phyloP scores from a whole-genome alignment of 2,888 invertebrate genomes.

The Drosophila incognita region DNA sequence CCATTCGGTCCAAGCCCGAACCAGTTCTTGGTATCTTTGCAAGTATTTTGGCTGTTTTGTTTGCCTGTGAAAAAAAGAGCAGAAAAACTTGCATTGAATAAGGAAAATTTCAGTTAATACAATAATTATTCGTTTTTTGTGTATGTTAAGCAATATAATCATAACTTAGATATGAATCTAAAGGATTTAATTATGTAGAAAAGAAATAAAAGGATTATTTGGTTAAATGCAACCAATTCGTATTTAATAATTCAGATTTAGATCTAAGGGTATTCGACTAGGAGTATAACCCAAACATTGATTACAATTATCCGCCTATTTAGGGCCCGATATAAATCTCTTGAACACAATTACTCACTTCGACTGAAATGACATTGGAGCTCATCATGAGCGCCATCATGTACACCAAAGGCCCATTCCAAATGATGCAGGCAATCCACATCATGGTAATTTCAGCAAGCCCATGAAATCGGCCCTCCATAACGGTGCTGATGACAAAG shows the following conservation, averaged over 20 bases:
- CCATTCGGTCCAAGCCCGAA: slow-evolving; percentile 74
- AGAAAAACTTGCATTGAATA: background rate
- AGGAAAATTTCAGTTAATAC: background rate
- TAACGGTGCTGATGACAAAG: slow-evolving; percentile 55
- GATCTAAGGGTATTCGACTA: background rate
- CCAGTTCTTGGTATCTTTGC: slow-evolving; percentile 70
- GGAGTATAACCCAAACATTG: background rate
- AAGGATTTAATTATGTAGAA: background rate
- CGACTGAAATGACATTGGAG: slow-evolving; percentile 50
- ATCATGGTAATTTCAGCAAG: background rate
- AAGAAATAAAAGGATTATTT: background rate
- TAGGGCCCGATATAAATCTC: background rate
- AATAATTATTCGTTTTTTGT: too few species aligned
- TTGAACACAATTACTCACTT: slow-evolving; percentile 55
- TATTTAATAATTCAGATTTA: background rate
- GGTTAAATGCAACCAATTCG: background rate
- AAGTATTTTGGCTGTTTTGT: slow-evolving; percentile 76
- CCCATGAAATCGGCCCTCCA: slow-evolving; percentile 46
- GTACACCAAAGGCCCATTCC: slow-evolving; percentile 57
- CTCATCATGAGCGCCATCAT: slow-evolving; percentile 52
- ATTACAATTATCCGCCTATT: background rate
- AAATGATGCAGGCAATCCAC: slow-evolving; percentile 30
- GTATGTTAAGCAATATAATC: too few species aligned
- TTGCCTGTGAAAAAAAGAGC: slow-evolving; percentile 63
- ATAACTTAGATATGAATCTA: too few species aligned